Evolutionary conservation across 2,797 vertebrate genomes (phyloP), one percentile per base, ranked within the genome.

Genomic region (Valencia hispanica): DNA sequence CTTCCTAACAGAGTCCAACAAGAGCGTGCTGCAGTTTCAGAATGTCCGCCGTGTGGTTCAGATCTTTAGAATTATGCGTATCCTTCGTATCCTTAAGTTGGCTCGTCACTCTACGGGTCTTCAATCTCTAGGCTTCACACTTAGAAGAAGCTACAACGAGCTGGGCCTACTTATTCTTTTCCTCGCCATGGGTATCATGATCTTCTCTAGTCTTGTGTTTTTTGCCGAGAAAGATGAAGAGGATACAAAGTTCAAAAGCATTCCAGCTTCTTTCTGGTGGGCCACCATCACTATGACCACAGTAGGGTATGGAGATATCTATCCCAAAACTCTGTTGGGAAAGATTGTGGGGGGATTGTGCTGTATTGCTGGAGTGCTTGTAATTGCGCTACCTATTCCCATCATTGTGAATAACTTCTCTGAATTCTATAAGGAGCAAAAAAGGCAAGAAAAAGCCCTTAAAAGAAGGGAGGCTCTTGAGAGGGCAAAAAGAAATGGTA

Each of bases 321-420:
- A 99, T 87, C 98, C 98, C 70, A 99, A 99, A 93, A 99, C 98
- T 73, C 95, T 99, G 41, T 87, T 99, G 84, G 98, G 98, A 74
- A 99, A 99, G 88, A 99, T 99, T 80, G 97, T 99, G 0, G 98
- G 98, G 57, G 98, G 98, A 8, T 95, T 99, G 48, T 99, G 98
- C 89, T 99, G 98, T 88, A 99, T 99, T 39, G 98, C 98, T 10
- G 98, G 98, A 61, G 98, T 99, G 73, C 92, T 99, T 86, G 98
- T 99, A 81, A 99, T 99, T 73, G 98, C 98, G 34, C 96, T 99
- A 77, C 98, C 98, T 53, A 99, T 99, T 82, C 98, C 98, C 27
- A 99, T 99, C 79, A 99, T 99, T 81, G 98, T 99, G 85, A 99
- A 99, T 91, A 99, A 99, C 90, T 99, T 99, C 92, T 99, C 98